phyloP scores from a whole-genome alignment of 64 coral and sea anemone species.

The Pachyseris speciosa region DNA sequence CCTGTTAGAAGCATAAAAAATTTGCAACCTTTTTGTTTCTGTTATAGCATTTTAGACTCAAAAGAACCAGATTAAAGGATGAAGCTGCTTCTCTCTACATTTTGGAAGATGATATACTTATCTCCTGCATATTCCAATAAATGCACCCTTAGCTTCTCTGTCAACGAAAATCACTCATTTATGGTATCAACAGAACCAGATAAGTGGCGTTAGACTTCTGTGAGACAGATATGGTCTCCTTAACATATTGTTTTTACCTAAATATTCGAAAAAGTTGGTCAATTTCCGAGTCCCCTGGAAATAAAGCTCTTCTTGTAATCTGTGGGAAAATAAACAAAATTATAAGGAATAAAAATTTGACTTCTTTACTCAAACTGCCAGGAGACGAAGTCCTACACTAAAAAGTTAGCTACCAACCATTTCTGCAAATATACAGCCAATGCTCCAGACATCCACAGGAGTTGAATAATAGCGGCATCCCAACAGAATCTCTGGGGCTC shows the following conservation, averaged over 20 bases:
- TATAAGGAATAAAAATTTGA: background rate
- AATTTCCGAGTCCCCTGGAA: conserved; percentile 99
- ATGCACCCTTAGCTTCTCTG: too few relatives aligned
- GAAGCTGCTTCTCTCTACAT: too few relatives aligned
- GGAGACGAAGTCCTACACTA: background rate
- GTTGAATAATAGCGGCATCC: conserved; percentile 96
- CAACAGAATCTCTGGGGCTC: conserved; percentile 93
- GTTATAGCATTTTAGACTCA: too few relatives aligned
- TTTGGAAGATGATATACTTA: too few relatives aligned
- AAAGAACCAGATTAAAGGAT: too few relatives aligned
- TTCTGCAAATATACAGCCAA: conserved; percentile 98
- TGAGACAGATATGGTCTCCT: too few relatives aligned
- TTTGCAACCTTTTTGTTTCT: too few relatives aligned
- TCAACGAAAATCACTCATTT: too few relatives aligned
- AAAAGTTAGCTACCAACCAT: conserved; percentile 68
- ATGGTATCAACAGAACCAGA: too few relatives aligned
- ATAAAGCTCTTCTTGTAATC: conserved; percentile 96
- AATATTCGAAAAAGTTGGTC: conserved; percentile 98
- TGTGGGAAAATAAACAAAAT: conserved; percentile 12
- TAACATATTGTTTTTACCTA: conserved; percentile 62
- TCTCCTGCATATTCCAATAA: too few relatives aligned
- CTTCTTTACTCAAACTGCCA: background rate
- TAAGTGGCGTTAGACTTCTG: too few relatives aligned
- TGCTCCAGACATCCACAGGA: conserved; percentile 98
- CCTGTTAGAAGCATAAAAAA: too few relatives aligned